Percentiles rank a stretch among this genome's conserved stretches.
phyloP scores from a whole-genome alignment of 2,888 invertebrate genomes.

The Dryobota labecula region DNA sequence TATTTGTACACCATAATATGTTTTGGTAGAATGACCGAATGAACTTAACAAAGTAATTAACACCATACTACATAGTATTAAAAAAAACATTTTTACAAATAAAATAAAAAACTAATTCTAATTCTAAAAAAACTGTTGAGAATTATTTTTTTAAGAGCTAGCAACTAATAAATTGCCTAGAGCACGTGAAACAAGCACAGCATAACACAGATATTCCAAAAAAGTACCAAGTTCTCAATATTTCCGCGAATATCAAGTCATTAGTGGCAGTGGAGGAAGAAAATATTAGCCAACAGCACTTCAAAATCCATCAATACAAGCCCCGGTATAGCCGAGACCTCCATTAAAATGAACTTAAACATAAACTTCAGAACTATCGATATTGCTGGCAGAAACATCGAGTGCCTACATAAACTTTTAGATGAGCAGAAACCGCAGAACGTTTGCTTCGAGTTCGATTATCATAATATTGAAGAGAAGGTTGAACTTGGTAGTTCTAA shows the following conservation, averaged over 20 bases:
- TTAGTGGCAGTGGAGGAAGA: not conserved
- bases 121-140: too few species aligned
- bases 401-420: slow-evolving; percentile 33
- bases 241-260: not conserved
- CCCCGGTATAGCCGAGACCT: not conserved
- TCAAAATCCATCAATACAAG: slow-evolving; percentile 19
- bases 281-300: slow-evolving; percentile 2
- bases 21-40: too few species aligned
- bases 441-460: slow-evolving; percentile 30
- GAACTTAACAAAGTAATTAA: too few species aligned
- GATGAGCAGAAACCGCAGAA: slow-evolving; percentile 29
- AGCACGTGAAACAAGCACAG: not conserved
- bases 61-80: too few species aligned
- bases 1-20: too few species aligned
- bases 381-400: slow-evolving; percentile 27
- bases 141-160: not conserved
- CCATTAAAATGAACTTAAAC: slow-evolving; percentile 27
- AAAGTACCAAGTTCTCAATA: not conserved
- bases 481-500: slow-evolving; percentile 9
- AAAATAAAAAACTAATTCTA: too few species aligned
- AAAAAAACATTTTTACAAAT: too few species aligned
- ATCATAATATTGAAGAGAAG: slow-evolving; percentile 19
- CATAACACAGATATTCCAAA: not conserved
- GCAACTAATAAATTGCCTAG: not conserved
- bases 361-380: slow-evolving; percentile 35